A percentile compares a stretch with the other conserved stretches of the same genome.
Evolutionary conservation across 2,888 invertebrate species (phyloP).

Genomic region (Trichogramma dendrolimi): DNA sequence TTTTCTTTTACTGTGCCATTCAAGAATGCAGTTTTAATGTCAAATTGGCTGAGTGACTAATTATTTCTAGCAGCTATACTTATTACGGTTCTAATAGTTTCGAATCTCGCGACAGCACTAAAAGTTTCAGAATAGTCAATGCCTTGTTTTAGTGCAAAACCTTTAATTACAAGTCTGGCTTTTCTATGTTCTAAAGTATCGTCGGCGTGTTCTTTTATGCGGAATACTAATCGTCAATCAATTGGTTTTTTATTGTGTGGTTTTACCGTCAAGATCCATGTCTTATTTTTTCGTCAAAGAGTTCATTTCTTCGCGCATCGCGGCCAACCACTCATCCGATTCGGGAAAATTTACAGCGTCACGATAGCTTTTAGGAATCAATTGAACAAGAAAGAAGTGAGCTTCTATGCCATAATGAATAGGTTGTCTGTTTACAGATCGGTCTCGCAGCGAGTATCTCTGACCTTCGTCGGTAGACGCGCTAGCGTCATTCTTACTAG

Average conservation of each 20-base stretch:
- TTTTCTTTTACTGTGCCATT: slow-evolving; percentile 31
- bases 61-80: slow-evolving; percentile 35
- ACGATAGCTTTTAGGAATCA: slow-evolving; percentile 4
- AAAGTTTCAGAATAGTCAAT: slow-evolving; percentile 32
- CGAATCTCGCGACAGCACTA: slow-evolving; percentile 35
- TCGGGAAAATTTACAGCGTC: slow-evolving; percentile 12
- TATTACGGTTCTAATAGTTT: slow-evolving; percentile 33
- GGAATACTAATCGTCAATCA: slow-evolving; percentile 19
- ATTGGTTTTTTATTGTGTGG: slow-evolving; percentile 16
- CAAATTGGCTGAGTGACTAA: slow-evolving; percentile 35
- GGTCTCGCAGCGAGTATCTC: slow-evolving; percentile 1
- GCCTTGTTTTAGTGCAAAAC: slow-evolving; percentile 18
- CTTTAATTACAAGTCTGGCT: slow-evolving; percentile 23
- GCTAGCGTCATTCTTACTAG: no score
- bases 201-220: slow-evolving; percentile 7
- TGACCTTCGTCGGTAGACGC: no score
- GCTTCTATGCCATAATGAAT: slow-evolving; percentile 8
- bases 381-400: slow-evolving; percentile 3
- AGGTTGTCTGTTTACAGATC: not conserved
- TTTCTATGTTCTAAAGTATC: slow-evolving; percentile 18
- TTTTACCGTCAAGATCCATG: slow-evolving; percentile 20
- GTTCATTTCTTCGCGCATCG: slow-evolving; percentile 19
- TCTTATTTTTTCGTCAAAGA: slow-evolving; percentile 22
- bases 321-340: slow-evolving; percentile 1
- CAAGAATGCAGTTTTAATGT: slow-evolving; percentile 32